Evolutionary conservation across 2,113 vertebrate species (phyloP).

Genomic region (Manacus vitellinus): DNA sequence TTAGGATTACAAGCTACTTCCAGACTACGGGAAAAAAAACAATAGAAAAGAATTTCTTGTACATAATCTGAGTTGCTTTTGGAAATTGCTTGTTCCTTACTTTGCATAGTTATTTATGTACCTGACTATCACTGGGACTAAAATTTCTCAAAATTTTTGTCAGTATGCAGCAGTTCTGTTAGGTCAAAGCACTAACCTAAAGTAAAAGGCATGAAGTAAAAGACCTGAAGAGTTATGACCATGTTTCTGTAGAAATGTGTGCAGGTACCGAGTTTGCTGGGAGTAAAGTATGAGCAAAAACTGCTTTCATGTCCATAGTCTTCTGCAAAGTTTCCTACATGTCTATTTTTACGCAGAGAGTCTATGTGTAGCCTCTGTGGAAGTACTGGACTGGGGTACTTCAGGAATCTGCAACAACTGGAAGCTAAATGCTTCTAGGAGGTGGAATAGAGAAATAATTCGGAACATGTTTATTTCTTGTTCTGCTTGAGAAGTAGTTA

Average conservation of each 20-base stretch:
- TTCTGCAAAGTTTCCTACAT: neutral
- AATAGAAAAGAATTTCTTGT: neutral
- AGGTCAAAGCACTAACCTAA: neutral
- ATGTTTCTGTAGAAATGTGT: neutral
- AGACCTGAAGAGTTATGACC: neutral
- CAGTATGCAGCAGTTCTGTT: neutral
- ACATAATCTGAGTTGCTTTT: neutral
- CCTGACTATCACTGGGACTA: neutral
- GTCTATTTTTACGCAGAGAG: neutral
- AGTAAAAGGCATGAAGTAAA: neutral
- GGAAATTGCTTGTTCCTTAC: neutral
- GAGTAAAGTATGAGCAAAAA: neutral
- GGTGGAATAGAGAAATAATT: neutral
- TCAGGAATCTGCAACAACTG: neutral
- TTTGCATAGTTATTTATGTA: neutral
- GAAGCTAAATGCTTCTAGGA: neutral
- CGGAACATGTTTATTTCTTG: neutral
- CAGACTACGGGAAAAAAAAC: neutral
- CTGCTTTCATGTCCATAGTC: neutral
- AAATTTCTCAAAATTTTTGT: neutral
- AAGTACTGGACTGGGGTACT: neutral
- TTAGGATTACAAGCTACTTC: neutral
- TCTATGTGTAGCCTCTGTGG: neutral
- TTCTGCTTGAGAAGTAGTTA: neutral
- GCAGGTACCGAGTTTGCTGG: neutral